Evolutionary conservation across 2,797 vertebrate species (phyloP).

Genomic region (Cryptoblepharus egeriae): DNA sequence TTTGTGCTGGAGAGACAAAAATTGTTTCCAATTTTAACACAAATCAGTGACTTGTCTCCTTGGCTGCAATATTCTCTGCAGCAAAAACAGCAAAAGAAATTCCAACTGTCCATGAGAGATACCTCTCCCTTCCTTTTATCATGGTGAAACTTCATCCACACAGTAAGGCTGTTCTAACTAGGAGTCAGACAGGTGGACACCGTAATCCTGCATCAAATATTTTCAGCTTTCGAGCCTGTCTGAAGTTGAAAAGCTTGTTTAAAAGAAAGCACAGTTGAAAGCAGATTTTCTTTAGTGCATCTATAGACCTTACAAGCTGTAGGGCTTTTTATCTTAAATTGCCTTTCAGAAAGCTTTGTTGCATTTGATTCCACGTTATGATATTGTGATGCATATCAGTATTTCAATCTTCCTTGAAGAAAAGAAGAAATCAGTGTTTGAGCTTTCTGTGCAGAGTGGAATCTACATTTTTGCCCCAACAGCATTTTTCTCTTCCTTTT

Average conservation of each 20-base stretch:
- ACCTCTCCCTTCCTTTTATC: not conserved
- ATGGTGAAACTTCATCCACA: not conserved
- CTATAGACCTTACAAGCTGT: not conserved
- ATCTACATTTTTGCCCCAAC: not conserved
- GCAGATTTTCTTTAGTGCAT: not conserved
- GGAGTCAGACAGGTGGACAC: not conserved
- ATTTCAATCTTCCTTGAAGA: not conserved
- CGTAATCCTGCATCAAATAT: not conserved
- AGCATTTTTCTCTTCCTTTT: not conserved
- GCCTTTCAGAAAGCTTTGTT: not conserved
- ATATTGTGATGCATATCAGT: not conserved
- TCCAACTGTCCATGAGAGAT: not conserved
- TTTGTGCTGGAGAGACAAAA: not conserved
- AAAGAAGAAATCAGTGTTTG: not conserved
- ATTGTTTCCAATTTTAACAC: too few species aligned
- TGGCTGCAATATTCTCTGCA: not conserved
- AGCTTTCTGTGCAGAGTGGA: not conserved
- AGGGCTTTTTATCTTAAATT: slow-evolving; percentile 23
- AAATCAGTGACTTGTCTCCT: not conserved
- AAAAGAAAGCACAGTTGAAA: slow-evolving; percentile 14
- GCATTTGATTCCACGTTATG: not conserved
- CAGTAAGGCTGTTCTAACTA: not conserved
- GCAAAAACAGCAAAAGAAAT: not conserved
- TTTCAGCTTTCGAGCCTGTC: not conserved
- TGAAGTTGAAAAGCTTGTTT: slow-evolving; percentile 14